Conservation (phyloP, 2,113 vertebrate species). For the Pedionomus torquatus region DNA sequence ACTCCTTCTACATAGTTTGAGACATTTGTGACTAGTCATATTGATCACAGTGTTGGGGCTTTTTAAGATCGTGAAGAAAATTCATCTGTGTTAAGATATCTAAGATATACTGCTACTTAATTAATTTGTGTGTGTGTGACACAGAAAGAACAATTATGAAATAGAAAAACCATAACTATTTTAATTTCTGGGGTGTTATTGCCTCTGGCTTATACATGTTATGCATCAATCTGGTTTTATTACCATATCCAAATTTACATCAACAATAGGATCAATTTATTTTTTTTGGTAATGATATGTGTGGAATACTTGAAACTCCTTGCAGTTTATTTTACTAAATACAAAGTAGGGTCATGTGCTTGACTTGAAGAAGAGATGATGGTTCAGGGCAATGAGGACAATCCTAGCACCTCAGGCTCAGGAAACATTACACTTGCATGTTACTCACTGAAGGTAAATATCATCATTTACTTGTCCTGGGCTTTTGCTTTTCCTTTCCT, state of each 20-base stretch:
- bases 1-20: background rate
- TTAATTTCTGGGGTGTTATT: background rate
- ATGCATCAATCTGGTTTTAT: background rate
- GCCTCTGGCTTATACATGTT: background rate
- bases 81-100: background rate
- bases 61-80: background rate
- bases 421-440: background rate
- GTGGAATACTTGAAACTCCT: background rate
- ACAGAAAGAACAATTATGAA: background rate
- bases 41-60: accelerated
- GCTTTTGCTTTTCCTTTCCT: background rate
- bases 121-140: background rate
- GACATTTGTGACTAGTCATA: background rate
- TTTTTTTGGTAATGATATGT: background rate
- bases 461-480: background rate
- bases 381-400: background rate
- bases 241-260: background rate
- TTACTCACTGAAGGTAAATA: background rate
- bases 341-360: background rate
- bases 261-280: background rate
- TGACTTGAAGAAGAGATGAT: background rate
- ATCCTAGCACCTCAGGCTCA: background rate
- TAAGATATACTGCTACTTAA: background rate
- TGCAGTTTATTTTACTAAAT: background rate
- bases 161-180: background rate